Percentiles rank a stretch among this genome's conserved stretches.
phyloP scores from a whole-genome alignment of 2,888 invertebrate genomes.

The Euproctis similis region DNA sequence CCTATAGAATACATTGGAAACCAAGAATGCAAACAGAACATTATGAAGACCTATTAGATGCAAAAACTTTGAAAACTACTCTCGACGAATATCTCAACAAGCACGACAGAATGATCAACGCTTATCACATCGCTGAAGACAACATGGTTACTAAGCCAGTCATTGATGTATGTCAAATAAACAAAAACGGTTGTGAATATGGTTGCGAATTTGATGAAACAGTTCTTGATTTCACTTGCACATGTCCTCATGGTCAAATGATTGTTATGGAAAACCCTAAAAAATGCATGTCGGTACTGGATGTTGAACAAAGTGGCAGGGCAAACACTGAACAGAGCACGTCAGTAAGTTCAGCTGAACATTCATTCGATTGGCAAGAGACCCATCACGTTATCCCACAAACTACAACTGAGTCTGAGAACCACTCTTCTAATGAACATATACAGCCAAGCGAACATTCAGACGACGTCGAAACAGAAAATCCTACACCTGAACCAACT shows the following conservation, averaged over 20 bases:
- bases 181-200: constrained; percentile 80
- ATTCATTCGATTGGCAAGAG: constrained; percentile 50
- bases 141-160: constrained; percentile 56
- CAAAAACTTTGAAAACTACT: constrained; percentile 56
- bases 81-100: constrained; percentile 65
- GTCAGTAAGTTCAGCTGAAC: constrained; percentile 20
- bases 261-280: constrained; percentile 53
- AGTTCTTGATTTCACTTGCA: constrained; percentile 78
- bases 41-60: constrained; percentile 67
- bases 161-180: constrained; percentile 79
- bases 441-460: constrained; percentile 16
- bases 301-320: constrained; percentile 24
- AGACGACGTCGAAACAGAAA: constrained; percentile 23
- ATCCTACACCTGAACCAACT: constrained; percentile 28
- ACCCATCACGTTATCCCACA: constrained; percentile 32
- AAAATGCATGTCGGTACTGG: constrained; percentile 54
- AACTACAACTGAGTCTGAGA: constrained; percentile 45
- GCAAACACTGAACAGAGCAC: constrained; percentile 27
- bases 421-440: constrained; percentile 32
- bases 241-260: constrained; percentile 75
- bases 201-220: constrained; percentile 80
- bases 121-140: constrained; percentile 70
- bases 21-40: constrained; percentile 63
- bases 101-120: constrained; percentile 71
- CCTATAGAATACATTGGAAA: constrained; percentile 80